Evolutionary conservation across 2,888 invertebrate species (phyloP).

Genomic region (Metacarcinus magister): DNA sequence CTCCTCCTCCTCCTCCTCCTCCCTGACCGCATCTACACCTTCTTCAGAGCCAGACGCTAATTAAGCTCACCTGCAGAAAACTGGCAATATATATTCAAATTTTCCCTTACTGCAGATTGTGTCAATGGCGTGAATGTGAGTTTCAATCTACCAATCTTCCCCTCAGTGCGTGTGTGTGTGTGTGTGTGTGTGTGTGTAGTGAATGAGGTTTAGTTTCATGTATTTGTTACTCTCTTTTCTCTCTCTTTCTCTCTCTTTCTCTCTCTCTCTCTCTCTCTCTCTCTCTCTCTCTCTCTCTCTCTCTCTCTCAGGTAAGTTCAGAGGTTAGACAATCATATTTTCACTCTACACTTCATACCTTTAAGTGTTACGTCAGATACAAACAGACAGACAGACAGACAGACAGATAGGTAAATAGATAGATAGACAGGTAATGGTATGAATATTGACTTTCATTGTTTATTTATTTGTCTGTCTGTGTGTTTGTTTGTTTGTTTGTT

Average conservation of each 20-base stretch:
- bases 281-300: slow-evolving; percentile 47
- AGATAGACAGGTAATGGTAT: background rate
- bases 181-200: background rate
- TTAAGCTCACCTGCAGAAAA: slow-evolving; percentile 19
- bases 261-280: slow-evolving; percentile 47
- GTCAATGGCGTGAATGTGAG: background rate
- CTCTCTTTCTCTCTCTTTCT: slow-evolving; percentile 6
- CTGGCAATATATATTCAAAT: slow-evolving; percentile 47
- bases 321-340: background rate
- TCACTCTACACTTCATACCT: background rate
- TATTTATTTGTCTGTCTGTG: background rate
- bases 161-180: background rate
- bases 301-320: background rate
- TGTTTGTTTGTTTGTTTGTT: background rate
- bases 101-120: background rate
- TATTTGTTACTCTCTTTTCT: background rate
- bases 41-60: background rate
- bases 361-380: background rate
- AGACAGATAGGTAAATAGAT: background rate
- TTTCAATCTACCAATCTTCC: background rate
- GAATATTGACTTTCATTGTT: background rate
- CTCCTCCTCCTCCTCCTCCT: slow-evolving; percentile 21
- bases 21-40: background rate
- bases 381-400: background rate
- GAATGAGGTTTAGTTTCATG: background rate